phyloP scores from a whole-genome alignment of 2,797 vertebrate species.

The Coendou prehensilis region DNA sequence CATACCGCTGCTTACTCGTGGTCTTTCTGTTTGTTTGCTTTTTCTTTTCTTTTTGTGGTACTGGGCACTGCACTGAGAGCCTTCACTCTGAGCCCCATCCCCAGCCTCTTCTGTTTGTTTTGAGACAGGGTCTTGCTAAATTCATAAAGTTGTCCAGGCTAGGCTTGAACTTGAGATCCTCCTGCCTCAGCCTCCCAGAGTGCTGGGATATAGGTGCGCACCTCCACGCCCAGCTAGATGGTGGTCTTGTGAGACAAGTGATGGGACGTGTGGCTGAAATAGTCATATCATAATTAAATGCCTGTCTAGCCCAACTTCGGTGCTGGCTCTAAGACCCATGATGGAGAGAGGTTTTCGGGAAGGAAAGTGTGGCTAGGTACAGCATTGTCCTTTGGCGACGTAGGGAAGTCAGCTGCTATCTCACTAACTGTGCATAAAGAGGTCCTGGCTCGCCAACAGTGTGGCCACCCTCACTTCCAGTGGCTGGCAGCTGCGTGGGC shows the following conservation, averaged over 20 bases:
- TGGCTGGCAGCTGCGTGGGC: neutral
- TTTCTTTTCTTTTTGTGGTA: neutral
- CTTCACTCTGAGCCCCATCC: neutral
- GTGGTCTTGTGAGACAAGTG: neutral
- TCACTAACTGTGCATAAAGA: neutral
- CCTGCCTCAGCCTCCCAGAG: neutral
- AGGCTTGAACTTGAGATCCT: neutral
- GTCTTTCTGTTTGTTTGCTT: neutral
- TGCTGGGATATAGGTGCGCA: neutral
- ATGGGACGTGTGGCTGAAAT: slow-evolving; percentile 39
- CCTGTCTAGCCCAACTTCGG: slow-evolving; percentile 4
- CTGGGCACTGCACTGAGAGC: neutral
- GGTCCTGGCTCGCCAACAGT: neutral
- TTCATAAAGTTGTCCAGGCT: neutral
- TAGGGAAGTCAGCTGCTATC: neutral
- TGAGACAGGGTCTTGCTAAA: neutral
- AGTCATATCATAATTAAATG: slow-evolving; percentile 62
- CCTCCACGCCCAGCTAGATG: neutral
- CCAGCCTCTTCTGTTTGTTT: neutral
- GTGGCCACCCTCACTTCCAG: neutral
- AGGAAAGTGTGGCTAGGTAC: neutral
- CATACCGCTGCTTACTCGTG: neutral
- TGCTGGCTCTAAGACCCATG: slow-evolving; percentile 47
- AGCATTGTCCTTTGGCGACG: slow-evolving; percentile 40
- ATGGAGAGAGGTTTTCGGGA: slow-evolving; percentile 35